These are phyloP conservation scores for Cyphomyrus plagiostoma DNA, from an alignment of 2,113 vertebrate species.

Conservation along the genomic window DNA sequence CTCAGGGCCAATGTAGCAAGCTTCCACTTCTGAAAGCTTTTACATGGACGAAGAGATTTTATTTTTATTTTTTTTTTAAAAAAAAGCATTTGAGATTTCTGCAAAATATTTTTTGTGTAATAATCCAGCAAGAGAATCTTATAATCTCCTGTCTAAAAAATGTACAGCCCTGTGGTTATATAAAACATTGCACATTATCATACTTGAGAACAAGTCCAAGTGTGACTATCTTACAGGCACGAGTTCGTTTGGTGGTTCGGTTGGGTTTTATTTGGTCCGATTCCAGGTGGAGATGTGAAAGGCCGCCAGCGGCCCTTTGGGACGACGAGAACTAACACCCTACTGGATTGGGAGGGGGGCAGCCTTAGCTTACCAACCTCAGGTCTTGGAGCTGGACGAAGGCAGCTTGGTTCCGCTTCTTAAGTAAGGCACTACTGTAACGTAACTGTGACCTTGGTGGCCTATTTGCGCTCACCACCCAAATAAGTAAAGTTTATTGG, in stretches of 20 bases:
- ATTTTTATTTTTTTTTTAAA: neutral
- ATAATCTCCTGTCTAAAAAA: constrained; percentile 44
- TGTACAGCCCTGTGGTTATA: constrained; percentile 58
- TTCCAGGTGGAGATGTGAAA: constrained; percentile 46
- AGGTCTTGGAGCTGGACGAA: neutral
- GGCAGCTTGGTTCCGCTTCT: neutral
- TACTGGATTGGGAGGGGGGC: neutral
- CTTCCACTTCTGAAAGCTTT: neutral
- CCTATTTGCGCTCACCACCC: neutral
- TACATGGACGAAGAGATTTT: neutral
- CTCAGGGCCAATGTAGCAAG: constrained; percentile 18
- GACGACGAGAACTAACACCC: constrained; percentile 22
- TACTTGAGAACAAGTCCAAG: constrained; percentile 36
- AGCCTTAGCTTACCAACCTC: neutral
- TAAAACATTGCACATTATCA: constrained; percentile 58
- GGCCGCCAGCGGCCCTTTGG: constrained; percentile 84
- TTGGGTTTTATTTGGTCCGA: constrained; percentile 36
- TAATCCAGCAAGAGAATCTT: constrained; percentile 31
- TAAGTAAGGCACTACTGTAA: constrained; percentile 20
- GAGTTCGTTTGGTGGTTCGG: constrained; percentile 33
- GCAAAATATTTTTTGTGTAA: neutral
- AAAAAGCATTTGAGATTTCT: constrained; percentile 19
- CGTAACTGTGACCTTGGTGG: constrained; percentile 11
- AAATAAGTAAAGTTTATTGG: constrained; percentile 14
- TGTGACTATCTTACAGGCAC: constrained; percentile 59